Base-by-base conservation (phyloP, 1,140 invertebrate species). In the Diprion similis region DNA sequence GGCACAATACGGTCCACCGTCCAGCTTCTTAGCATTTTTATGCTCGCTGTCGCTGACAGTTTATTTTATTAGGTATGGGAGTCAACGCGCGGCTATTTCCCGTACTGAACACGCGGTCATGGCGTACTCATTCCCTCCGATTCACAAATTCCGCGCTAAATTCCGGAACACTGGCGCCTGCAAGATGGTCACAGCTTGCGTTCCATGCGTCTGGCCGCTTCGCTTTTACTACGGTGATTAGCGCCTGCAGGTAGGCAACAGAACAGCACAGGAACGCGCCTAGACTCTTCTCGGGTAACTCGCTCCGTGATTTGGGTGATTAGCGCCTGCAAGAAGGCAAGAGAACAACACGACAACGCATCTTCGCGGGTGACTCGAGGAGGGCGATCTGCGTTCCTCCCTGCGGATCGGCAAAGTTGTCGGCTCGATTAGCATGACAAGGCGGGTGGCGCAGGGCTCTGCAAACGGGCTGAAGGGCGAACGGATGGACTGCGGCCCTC, bases 1-100 rank as follows among this genome's bases (percentile, higher is more conserved):
- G 10, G 66, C 68, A 66, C 72, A 65, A 76, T n/a, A 75, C 78
- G 78, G 78, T 79, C 78, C 77, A 65, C 76, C 78, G 75, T 76
- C 75, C 79, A 70, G 66, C 84, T 85, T 79, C 81, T 86, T 86
- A 87, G 85, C 85, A 87, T 86, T 87, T 87, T 87, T 87, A 87
- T 87, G 86, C 78, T 79, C 79, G 79, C 86, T 86, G 86, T 82
- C 76, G 84, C 84, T 87, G 86, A 87, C 86, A 87, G 80, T 87
- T 86, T 86, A 85, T 87, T 87, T 87, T 87, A 87, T 87, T 87
- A 86, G 84, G 83, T 84, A 17, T 9, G 11, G 51, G 51, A 17
- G 3, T 37, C 24, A 6, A 37, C 1, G 24, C 24, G 24, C 24
- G 24, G 24, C 24, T 37, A 37, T 37, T 17, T 59, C 51, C 51